Conservation (phyloP, 2,113 vertebrate species). For the Tautogolabrus adspersus region DNA sequence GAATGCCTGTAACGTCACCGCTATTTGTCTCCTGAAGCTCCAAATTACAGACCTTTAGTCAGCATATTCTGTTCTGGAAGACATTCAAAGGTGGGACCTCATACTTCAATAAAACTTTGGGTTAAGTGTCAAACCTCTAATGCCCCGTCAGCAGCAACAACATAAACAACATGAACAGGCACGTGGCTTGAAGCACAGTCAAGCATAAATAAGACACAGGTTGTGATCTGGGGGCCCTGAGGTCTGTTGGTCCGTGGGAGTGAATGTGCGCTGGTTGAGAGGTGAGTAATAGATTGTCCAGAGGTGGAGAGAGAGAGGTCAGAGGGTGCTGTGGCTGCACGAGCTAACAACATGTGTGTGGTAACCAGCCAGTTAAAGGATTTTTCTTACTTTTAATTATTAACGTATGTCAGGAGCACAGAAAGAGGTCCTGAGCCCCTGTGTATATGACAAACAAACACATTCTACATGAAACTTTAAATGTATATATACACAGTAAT, state of each 20-base stretch:
- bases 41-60: not conserved
- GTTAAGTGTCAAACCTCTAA: constrained; percentile 33
- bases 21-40: constrained; percentile 25
- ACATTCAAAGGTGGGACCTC: constrained; percentile 19
- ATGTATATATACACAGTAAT: too few relatives aligned
- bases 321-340: constrained; percentile 36
- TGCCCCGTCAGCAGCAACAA: constrained; percentile 39
- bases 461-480: too few relatives aligned
- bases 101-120: constrained; percentile 19
- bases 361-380: not conserved
- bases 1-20: constrained; percentile 37
- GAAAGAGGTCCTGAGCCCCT: too few relatives aligned
- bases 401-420: too few relatives aligned
- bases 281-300: constrained; percentile 56
- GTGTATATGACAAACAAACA: too few relatives aligned
- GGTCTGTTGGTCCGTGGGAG: constrained; percentile 37
- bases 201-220: constrained; percentile 68
- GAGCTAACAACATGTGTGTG: constrained; percentile 17
- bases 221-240: constrained; percentile 55
- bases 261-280: constrained; percentile 40
- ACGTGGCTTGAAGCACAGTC: constrained; percentile 46
- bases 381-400: too few relatives aligned
- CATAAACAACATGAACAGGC: constrained; percentile 61
- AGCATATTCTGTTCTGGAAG: constrained; percentile 1
- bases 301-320: constrained; percentile 27